These are phyloP conservation scores for Fragum fragum DNA, from an alignment of 2,888 invertebrate species.

Conservation along the genomic window DNA sequence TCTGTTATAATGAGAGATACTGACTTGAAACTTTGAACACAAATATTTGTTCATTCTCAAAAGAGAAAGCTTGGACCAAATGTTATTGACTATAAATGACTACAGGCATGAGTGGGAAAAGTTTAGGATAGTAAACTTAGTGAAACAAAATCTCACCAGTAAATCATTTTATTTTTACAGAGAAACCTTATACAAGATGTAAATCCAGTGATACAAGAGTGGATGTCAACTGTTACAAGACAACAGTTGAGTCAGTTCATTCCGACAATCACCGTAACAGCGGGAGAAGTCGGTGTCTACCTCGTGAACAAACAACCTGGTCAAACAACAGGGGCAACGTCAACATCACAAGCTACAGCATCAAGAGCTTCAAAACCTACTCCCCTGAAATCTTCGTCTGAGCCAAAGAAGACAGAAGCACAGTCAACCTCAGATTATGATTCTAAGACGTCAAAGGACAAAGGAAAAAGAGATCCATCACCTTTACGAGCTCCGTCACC, in stretches of 20 bases:
- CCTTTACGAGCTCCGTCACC: constrained; percentile 34
- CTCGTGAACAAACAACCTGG: constrained; percentile 64
- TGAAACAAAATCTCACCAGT: too few relatives aligned
- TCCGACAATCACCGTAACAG: constrained; percentile 73
- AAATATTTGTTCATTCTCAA: too few relatives aligned
- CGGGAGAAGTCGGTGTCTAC: constrained; percentile 75
- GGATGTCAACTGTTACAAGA: constrained; percentile 83
- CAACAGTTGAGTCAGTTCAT: constrained; percentile 78
- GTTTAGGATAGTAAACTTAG: too few relatives aligned
- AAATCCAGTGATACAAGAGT: constrained; percentile 86
- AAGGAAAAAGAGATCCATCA: constrained; percentile 40
- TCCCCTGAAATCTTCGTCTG: not conserved
- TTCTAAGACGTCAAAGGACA: not conserved
- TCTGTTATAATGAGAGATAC: too few relatives aligned
- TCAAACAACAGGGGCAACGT: constrained; percentile 13
- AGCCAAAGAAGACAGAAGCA: constrained; percentile 8
- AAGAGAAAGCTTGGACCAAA: too few relatives aligned
- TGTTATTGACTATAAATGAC: too few relatives aligned
- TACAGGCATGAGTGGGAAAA: too few relatives aligned
- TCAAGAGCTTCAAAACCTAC: not conserved
- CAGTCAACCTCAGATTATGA: constrained; percentile 8
- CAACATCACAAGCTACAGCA: not conserved
- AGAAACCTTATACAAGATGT: constrained; percentile 84
- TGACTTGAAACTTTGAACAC: too few relatives aligned
- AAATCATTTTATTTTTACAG: constrained; percentile 77